Evolutionary conservation across 2,888 invertebrate species (phyloP).

Genomic region (Leptinotarsa peninsularis): DNA sequence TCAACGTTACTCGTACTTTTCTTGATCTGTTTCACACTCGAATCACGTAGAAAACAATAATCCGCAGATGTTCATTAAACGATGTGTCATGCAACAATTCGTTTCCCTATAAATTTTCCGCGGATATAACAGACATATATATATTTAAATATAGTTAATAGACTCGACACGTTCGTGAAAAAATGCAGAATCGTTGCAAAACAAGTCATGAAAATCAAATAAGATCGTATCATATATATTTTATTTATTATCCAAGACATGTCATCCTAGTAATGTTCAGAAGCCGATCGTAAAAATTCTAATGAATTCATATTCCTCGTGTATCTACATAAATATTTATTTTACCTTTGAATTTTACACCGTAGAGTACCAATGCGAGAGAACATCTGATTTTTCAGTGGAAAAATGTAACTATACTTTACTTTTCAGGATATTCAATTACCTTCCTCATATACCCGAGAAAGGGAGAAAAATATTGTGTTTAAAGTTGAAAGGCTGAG

Average conservation of each 20-base stretch:
- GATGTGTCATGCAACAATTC: conserved; percentile 15
- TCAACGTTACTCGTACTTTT: conserved; percentile 9
- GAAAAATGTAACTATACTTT: background rate
- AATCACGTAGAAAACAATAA: conserved; percentile 19
- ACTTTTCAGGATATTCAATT: background rate
- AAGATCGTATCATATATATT: conserved; percentile 12
- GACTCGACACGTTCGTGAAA: conserved; percentile 20
- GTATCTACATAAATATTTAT: background rate
- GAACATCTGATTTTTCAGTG: background rate
- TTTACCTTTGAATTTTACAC: background rate
- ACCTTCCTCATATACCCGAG: background rate
- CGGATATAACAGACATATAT: conserved; percentile 1
- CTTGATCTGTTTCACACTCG: conserved; percentile 6
- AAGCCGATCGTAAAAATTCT: background rate
- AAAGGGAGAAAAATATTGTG: background rate
- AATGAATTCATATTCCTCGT: background rate
- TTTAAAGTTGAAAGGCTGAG: too few relatives aligned
- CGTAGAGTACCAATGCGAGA: background rate
- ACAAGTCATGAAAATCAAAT: conserved; percentile 23
- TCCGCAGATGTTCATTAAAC: conserved; percentile 16
- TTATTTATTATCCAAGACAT: background rate
- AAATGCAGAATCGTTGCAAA: conserved; percentile 23
- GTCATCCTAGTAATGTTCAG: background rate
- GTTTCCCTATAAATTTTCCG: conserved; percentile 14
- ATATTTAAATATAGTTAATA: conserved; percentile 21